Evolutionary conservation across 2,797 vertebrate genomes (phyloP).

Genomic region (Acanthiza pusilla): DNA sequence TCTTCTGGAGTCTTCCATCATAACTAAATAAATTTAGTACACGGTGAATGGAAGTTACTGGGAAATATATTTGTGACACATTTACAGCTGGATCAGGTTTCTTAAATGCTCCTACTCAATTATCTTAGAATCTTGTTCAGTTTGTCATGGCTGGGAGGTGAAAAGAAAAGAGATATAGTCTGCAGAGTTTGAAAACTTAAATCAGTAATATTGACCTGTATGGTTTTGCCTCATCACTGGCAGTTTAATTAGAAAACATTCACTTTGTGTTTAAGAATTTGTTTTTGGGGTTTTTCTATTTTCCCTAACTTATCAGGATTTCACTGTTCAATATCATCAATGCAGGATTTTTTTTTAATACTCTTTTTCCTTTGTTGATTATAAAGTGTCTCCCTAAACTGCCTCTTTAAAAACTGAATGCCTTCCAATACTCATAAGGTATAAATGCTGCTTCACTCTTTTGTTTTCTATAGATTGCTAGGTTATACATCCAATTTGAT

Average conservation of each 20-base stretch:
- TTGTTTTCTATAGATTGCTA: background rate
- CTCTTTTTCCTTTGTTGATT: background rate
- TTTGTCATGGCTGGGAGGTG: background rate
- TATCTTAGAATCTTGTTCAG: background rate
- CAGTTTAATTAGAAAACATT: background rate
- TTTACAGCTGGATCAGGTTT: background rate
- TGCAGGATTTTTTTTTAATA: background rate
- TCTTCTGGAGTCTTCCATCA: background rate
- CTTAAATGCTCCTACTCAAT: background rate
- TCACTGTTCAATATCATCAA: background rate
- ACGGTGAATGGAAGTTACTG: background rate
- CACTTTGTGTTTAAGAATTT: background rate
- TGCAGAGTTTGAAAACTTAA: background rate
- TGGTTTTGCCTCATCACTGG: background rate
- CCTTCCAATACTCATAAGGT: background rate
- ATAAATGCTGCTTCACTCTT: background rate
- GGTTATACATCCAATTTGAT: background rate
- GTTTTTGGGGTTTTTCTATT: background rate
- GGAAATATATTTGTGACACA: background rate
- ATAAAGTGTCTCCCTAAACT: background rate
- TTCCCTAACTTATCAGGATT: background rate
- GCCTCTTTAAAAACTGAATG: background rate
- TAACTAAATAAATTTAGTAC: background rate
- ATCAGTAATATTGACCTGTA: background rate
- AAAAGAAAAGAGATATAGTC: background rate